Percentiles rank a stretch among this genome's conserved stretches.
Evolutionary conservation across 2,113 vertebrate species (phyloP).

Genomic region (Aegithalos caudatus): DNA sequence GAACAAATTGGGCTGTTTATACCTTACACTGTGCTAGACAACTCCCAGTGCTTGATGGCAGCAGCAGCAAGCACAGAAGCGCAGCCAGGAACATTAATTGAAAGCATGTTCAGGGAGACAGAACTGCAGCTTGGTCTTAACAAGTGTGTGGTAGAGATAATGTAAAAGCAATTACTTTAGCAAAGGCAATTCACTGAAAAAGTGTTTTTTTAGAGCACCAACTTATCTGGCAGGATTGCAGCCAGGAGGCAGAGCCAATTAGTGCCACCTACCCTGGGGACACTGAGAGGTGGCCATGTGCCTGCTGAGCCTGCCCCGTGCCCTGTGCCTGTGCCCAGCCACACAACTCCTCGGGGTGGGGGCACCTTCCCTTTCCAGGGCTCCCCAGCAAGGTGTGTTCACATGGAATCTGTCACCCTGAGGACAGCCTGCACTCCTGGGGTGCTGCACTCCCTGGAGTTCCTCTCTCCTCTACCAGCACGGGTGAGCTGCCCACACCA

Average conservation of each 20-base stretch:
- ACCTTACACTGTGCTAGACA: background rate
- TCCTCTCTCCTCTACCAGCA: background rate
- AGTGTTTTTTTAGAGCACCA: background rate
- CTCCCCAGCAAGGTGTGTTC: background rate
- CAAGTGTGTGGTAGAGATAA: constrained; percentile 7
- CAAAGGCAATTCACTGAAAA: constrained; percentile 22
- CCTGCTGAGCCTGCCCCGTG: background rate
- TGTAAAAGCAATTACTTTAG: constrained; percentile 57
- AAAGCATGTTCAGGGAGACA: background rate
- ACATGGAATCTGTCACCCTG: background rate
- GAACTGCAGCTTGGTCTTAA: background rate
- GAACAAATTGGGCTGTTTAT: background rate
- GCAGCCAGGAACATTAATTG: background rate
- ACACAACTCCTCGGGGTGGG: rapidly evolving
- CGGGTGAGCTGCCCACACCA: background rate
- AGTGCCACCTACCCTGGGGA: background rate
- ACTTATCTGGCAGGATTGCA: background rate
- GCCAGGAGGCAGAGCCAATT: background rate
- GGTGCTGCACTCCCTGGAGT: background rate
- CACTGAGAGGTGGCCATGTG: background rate
- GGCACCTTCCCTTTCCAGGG: rapidly evolving
- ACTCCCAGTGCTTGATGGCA: background rate
- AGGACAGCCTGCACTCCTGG: background rate
- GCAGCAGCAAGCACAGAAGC: background rate
- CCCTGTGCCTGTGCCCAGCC: background rate